These are phyloP conservation scores for Gephyroberyx darwinii DNA, from an alignment of 2,797 vertebrate genomes.

Conservation along the genomic window DNA sequence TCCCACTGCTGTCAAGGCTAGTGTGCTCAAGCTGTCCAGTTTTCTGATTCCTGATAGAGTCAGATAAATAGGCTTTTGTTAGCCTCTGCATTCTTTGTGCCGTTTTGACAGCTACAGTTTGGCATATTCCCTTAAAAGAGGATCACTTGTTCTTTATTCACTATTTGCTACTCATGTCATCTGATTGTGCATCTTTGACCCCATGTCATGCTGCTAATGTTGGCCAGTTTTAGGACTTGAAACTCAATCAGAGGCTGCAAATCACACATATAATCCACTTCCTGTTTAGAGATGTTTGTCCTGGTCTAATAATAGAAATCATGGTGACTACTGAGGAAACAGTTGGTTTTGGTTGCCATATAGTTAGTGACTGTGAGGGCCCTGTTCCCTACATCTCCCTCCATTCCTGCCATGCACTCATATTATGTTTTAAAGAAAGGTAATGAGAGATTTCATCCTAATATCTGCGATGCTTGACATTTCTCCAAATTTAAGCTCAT, in stretches of 20 bases:
- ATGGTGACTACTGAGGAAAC: conserved; percentile 61
- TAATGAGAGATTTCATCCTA: conserved; percentile 79
- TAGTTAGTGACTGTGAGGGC: conserved; percentile 49
- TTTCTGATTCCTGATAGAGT: conserved; percentile 52
- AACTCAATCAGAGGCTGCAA: conserved; percentile 35
- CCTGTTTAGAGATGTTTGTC: conserved; percentile 43
- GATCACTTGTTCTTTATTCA: conserved; percentile 38
- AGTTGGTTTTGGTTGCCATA: conserved; percentile 45
- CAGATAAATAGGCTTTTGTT: conserved; percentile 68
- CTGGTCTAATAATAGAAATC: conserved; percentile 61
- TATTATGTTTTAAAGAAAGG: conserved; percentile 79
- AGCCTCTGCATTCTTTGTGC: conserved; percentile 56
- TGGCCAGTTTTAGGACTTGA: conserved; percentile 18
- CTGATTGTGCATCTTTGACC: conserved; percentile 45
- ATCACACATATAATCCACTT: conserved; percentile 47
- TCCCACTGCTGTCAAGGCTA: conserved; percentile 71
- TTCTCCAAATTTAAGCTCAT: conserved; percentile 74
- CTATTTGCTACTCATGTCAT: conserved; percentile 12
- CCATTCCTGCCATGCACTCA: conserved; percentile 43
- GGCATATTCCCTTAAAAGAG: conserved; percentile 48
- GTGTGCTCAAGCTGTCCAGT: conserved; percentile 65
- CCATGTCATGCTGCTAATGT: conserved; percentile 44
- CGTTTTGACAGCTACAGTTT: conserved; percentile 64
- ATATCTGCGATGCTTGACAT: conserved; percentile 79
- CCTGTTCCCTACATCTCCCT: conserved; percentile 9